Conservation (phyloP, 2,113 vertebrate species). For the Podocnemis expansa region DNA sequence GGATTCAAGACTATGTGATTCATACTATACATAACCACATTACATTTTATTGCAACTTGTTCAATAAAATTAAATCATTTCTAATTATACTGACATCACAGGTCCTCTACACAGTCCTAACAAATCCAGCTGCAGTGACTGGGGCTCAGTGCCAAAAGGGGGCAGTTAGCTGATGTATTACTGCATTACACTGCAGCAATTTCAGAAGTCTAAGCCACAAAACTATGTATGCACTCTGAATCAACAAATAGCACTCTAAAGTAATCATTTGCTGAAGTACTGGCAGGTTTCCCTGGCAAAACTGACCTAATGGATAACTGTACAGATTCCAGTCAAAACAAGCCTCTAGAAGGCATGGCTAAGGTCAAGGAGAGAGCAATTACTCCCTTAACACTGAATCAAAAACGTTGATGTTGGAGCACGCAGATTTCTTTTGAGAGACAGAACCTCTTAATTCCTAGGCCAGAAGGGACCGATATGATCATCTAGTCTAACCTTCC, state of each 20-base stretch:
- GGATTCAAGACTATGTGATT: slow-evolving; percentile 20
- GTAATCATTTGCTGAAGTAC: background rate
- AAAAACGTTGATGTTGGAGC: background rate
- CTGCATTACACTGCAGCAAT: slow-evolving; percentile 66
- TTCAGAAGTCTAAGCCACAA: slow-evolving; percentile 30
- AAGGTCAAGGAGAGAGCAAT: slow-evolving; percentile 18
- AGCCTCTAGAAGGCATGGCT: background rate
- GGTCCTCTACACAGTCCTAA: background rate
- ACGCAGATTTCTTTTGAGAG: background rate
- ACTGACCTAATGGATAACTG: background rate
- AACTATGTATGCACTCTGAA: slow-evolving; percentile 10
- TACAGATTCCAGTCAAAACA: background rate
- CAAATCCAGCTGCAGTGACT: slow-evolving; percentile 2
- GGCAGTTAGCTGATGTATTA: slow-evolving; percentile 46
- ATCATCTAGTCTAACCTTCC: background rate
- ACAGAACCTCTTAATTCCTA: background rate
- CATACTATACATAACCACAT: slow-evolving; percentile 1
- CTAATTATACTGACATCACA: background rate
- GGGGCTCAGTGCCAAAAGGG: slow-evolving; percentile 52
- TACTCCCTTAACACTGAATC: background rate
- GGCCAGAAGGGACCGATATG: background rate
- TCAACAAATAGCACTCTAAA: slow-evolving; percentile 21
- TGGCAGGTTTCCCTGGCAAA: background rate
- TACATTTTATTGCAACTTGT: slow-evolving; percentile 32
- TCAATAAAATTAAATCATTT: slow-evolving; percentile 37